These are phyloP conservation scores for Chlorops oryzae DNA, from an alignment of 1,140 invertebrate genomes.

Conservation along the genomic window DNA sequence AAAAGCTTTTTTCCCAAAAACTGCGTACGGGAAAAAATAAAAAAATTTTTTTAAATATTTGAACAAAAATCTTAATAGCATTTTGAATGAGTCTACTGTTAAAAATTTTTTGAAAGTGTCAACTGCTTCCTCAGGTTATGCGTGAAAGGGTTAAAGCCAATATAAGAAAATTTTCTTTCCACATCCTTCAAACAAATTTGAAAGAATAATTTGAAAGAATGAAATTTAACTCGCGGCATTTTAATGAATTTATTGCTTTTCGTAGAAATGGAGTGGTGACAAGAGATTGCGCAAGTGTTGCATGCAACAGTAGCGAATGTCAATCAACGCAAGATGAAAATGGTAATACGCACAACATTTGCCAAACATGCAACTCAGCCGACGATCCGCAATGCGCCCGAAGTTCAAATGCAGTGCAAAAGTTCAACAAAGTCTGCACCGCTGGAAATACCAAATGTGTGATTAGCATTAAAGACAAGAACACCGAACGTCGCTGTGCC, in stretches of 20 bases:
- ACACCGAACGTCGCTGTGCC: slow-evolving; percentile 20
- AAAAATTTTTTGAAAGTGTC: too few species aligned
- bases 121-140: too few species aligned
- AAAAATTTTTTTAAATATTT: too few species aligned
- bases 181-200: too few species aligned
- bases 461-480: slow-evolving; percentile 4
- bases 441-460: slow-evolving; percentile 5
- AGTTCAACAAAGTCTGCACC: slow-evolving; percentile 13
- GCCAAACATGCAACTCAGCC: slow-evolving; percentile 18
- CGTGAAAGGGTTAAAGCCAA: too few species aligned
- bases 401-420: not conserved
- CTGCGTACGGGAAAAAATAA: too few species aligned
- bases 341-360: slow-evolving; percentile 25
- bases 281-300: slow-evolving; percentile 16
- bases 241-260: not conserved
- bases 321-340: too few species aligned
- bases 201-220: not conserved
- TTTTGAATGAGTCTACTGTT: too few species aligned
- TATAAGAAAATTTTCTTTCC: too few species aligned
- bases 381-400: slow-evolving; percentile 12
- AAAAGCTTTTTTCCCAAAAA: too few species aligned
- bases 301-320: too few species aligned
- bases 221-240: not conserved
- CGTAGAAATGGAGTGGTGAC: not conserved
- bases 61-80: too few species aligned